phyloP scores from a whole-genome alignment of 2,113 vertebrate species.

The Lagopus leucura region DNA sequence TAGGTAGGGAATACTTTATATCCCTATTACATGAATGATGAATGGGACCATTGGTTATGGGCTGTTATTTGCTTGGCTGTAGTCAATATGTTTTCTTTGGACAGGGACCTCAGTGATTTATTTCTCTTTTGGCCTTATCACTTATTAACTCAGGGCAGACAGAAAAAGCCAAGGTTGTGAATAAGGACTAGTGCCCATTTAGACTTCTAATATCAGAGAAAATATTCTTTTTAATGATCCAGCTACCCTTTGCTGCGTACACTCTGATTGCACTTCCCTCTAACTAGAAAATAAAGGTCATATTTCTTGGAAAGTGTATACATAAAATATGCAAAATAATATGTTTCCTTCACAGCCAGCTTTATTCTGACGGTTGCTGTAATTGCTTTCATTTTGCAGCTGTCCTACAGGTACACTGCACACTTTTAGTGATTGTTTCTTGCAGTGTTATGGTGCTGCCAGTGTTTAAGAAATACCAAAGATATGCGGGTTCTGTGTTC shows the following conservation, averaged over 20 bases:
- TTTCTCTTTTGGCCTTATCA: slow-evolving; percentile 83
- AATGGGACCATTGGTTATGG: slow-evolving; percentile 81
- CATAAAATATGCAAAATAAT: slow-evolving; percentile 82
- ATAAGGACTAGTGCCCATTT: slow-evolving; percentile 79
- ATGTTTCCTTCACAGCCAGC: slow-evolving; percentile 71
- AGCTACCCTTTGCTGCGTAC: slow-evolving; percentile 72
- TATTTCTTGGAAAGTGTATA: slow-evolving; percentile 79
- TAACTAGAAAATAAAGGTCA: slow-evolving; percentile 80
- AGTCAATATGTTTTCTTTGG: slow-evolving; percentile 89
- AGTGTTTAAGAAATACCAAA: slow-evolving; percentile 7
- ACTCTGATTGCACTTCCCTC: slow-evolving; percentile 77
- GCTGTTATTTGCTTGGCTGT: slow-evolving; percentile 86
- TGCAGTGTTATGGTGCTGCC: not conserved
- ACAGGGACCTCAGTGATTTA: slow-evolving; percentile 86
- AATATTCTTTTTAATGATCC: slow-evolving; percentile 82
- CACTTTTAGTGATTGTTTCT: slow-evolving; percentile 28
- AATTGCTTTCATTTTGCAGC: slow-evolving; percentile 73
- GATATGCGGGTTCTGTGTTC: not conserved
- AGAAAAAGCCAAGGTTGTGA: slow-evolving; percentile 81
- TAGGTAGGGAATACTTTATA: slow-evolving; percentile 83
- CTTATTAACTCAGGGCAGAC: slow-evolving; percentile 84
- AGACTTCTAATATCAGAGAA: slow-evolving; percentile 79
- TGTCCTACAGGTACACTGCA: slow-evolving; percentile 59
- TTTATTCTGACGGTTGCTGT: slow-evolving; percentile 70
- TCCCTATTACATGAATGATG: slow-evolving; percentile 85